A percentile compares a stretch with the other conserved stretches of the same genome.
phyloP scores from a whole-genome alignment of 2,113 vertebrate species.

The Herpailurus yagouaroundi region DNA sequence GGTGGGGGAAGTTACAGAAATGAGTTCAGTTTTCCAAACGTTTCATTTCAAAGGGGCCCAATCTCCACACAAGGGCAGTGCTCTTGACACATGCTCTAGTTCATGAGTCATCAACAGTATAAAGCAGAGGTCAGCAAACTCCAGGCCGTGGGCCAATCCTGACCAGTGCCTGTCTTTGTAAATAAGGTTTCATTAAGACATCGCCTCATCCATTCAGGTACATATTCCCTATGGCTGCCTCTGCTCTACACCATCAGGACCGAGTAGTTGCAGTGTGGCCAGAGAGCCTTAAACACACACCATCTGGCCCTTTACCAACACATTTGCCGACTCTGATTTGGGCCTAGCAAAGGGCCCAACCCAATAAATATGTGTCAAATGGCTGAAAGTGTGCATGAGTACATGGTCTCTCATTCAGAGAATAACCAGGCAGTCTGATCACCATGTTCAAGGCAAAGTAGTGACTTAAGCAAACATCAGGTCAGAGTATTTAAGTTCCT shows the following conservation, averaged over 20 bases:
- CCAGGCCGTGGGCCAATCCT: not conserved
- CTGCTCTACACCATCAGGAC: not conserved
- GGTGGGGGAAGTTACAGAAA: not conserved
- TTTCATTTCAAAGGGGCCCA: not conserved
- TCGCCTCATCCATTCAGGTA: not conserved
- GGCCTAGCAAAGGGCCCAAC: not conserved
- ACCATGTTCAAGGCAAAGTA: not conserved
- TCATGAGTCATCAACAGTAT: not conserved
- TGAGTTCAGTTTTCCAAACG: not conserved
- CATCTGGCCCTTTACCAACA: not conserved
- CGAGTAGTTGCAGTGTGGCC: not conserved
- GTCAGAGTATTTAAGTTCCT: not conserved
- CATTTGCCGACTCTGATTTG: not conserved
- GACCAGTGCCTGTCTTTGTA: not conserved
- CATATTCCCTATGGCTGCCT: not conserved
- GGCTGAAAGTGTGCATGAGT: not conserved
- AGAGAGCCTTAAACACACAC: not conserved
- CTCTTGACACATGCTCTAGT: not conserved
- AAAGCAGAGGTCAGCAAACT: not conserved
- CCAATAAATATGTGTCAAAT: not conserved
- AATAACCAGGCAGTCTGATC: not conserved
- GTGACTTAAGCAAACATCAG: not conserved
- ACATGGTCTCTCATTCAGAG: not conserved
- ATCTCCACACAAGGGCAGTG: not conserved
- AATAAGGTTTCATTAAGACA: not conserved